Percentiles rank a stretch among this genome's conserved stretches.
phyloP scores from a whole-genome alignment of 2,113 vertebrate genomes.

The Elgaria multicarinata region DNA sequence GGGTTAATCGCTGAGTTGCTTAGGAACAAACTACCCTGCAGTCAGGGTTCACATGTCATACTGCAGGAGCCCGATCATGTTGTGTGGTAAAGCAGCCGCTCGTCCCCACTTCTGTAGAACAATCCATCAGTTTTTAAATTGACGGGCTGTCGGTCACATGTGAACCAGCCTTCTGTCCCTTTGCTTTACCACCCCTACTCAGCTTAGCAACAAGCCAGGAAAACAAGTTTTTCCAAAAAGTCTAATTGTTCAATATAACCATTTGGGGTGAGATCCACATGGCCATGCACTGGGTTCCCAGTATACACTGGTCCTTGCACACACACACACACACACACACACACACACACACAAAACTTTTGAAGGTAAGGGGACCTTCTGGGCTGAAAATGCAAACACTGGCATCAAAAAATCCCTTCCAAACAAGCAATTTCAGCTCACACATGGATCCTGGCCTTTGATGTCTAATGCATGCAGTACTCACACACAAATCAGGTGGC shows the following conservation, averaged over 20 bases:
- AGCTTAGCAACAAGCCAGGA: background rate
- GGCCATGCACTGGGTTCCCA: background rate
- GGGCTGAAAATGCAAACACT: background rate
- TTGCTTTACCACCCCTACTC: background rate
- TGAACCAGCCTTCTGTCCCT: too few relatives aligned
- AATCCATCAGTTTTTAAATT: too few relatives aligned
- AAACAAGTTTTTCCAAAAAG: background rate
- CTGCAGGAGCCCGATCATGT: too few relatives aligned
- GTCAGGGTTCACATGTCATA: too few relatives aligned
- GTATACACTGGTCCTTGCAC: background rate
- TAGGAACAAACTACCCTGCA: too few relatives aligned
- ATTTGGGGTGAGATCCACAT: background rate
- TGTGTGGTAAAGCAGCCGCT: too few relatives aligned
- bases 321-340: too few relatives aligned
- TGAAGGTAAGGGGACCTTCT: background rate
- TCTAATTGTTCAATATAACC: background rate
- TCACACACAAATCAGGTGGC: background rate
- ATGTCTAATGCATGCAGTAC: background rate
- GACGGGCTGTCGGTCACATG: too few relatives aligned
- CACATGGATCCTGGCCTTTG: background rate
- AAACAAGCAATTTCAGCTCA: background rate
- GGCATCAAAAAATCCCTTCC: background rate
- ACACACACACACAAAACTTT: too few relatives aligned
- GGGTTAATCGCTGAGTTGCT: too few relatives aligned
- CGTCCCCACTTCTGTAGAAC: too few relatives aligned